Conservation (phyloP, 1,140 invertebrate species). For the Polypedilum pembai region DNA sequence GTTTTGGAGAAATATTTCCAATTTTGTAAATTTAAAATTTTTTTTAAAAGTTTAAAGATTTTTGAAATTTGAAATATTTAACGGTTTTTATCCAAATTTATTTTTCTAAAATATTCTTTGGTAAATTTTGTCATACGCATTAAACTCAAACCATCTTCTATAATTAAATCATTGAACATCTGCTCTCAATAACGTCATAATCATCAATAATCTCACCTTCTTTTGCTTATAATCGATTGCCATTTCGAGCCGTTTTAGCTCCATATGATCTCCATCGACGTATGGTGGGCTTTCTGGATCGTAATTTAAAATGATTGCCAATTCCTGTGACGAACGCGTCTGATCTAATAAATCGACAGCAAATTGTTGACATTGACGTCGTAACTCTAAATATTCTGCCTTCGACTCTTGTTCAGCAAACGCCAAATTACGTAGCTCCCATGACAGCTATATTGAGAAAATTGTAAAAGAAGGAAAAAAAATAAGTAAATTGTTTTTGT, state of each 20-base stretch:
- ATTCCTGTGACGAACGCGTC: slow-evolving; percentile 78
- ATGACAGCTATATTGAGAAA: slow-evolving; percentile 49
- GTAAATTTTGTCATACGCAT: too few species aligned
- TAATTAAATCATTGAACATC: too few species aligned
- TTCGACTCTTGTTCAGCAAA: slow-evolving; percentile 75
- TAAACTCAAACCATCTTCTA: too few species aligned
- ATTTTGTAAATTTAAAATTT: too few species aligned
- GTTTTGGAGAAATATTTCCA: too few species aligned
- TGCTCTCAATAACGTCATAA: too few species aligned
- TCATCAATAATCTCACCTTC: slow-evolving; percentile 51
- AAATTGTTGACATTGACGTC: slow-evolving; percentile 81
- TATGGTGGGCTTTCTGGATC: slow-evolving; percentile 62
- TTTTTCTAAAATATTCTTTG: too few species aligned
- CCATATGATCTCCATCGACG: slow-evolving; percentile 64
- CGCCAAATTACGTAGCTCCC: slow-evolving; percentile 69
- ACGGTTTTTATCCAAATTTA: too few species aligned
- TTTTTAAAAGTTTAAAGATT: too few species aligned
- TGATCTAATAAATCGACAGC: slow-evolving; percentile 84
- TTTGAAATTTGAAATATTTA: too few species aligned
- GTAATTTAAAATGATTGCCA: slow-evolving; percentile 86
- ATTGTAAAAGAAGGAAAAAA: background rate
- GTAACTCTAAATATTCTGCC: slow-evolving; percentile 68
- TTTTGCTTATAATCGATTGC: slow-evolving; percentile 92
- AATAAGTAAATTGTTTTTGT: background rate
- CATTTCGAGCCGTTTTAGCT: slow-evolving; percentile 70